These are phyloP conservation scores for Andrena trimmerana DNA, from an alignment of 2,888 invertebrate species.

Conservation along the genomic window DNA sequence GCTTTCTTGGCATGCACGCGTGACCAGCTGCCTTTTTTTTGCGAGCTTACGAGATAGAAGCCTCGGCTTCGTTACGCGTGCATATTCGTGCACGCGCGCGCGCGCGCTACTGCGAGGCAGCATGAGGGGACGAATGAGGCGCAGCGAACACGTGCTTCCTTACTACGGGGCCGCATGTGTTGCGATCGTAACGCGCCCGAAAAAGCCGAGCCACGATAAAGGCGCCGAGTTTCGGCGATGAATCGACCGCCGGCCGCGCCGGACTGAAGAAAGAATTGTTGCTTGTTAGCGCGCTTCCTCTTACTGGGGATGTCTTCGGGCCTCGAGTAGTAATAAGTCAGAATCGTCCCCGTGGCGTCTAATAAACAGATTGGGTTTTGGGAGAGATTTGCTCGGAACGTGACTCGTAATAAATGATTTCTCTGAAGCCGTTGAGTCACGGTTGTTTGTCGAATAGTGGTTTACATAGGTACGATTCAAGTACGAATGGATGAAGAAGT, in stretches of 20 bases:
- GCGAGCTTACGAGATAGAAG: conserved; percentile 7
- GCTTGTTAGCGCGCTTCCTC: neutral
- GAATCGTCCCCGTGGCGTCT: neutral
- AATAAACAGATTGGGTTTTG: no score
- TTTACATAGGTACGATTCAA: neutral
- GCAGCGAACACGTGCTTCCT: conserved; percentile 59
- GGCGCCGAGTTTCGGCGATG: conserved; percentile 6
- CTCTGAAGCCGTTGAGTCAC: no score
- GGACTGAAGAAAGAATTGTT: conserved; percentile 17
- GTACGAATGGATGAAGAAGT: neutral
- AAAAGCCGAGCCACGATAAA: conserved; percentile 30
- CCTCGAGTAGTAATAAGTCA: neutral
- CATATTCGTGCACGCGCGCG: conserved; percentile 38
- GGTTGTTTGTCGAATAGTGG: no score
- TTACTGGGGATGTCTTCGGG: neutral
- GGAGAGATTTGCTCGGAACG: no score
- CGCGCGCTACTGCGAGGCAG: conserved; percentile 24
- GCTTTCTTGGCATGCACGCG: conserved; percentile 37
- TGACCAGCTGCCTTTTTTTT: conserved; percentile 33
- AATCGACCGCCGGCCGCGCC: conserved; percentile 15
- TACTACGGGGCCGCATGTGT: conserved; percentile 46
- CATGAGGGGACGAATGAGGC: conserved; percentile 21
- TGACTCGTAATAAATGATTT: no score
- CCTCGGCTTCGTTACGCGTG: conserved; percentile 15
- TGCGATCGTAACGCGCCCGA: conserved; percentile 30